A percentile compares a stretch with the other conserved stretches of the same genome.
Conservation (phyloP, 2,797 vertebrate species). For the Chloroceryle amazona region DNA sequence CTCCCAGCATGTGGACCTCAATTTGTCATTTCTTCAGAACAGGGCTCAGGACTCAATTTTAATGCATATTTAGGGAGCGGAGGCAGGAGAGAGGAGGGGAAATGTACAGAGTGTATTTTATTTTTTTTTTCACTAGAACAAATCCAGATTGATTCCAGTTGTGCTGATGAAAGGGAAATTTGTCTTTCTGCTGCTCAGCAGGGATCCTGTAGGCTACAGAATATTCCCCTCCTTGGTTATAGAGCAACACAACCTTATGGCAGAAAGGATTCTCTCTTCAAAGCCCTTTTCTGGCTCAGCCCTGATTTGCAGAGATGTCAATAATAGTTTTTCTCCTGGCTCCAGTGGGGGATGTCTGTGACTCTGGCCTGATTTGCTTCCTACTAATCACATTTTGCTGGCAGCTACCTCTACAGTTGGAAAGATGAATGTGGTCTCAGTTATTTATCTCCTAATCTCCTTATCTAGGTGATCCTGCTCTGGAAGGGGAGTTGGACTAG, state of each 20-base stretch:
- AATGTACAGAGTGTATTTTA: neutral
- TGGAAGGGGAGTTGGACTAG: too few relatives aligned
- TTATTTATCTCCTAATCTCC: neutral
- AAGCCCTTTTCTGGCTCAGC: neutral
- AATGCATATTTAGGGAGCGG: neutral
- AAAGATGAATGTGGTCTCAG: neutral
- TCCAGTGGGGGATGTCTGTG: neutral
- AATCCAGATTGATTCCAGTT: slow-evolving; percentile 27
- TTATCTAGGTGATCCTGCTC: too few relatives aligned
- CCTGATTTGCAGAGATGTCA: neutral
- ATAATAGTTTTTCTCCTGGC: neutral
- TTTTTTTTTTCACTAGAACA: neutral
- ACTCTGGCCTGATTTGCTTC: neutral
- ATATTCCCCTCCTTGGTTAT: neutral
- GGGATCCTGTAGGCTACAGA: neutral
- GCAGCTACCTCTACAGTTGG: neutral
- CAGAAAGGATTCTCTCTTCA: neutral
- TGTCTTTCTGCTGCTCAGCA: neutral
- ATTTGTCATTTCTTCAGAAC: neutral
- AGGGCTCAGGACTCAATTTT: neutral
- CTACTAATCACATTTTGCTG: neutral
- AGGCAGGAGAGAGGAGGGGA: neutral
- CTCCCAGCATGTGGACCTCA: neutral
- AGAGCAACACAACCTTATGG: neutral
- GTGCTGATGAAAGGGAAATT: slow-evolving; percentile 11